Conservation (phyloP, 2,113 vertebrate species). For the Oreochromis spilurus region DNA sequence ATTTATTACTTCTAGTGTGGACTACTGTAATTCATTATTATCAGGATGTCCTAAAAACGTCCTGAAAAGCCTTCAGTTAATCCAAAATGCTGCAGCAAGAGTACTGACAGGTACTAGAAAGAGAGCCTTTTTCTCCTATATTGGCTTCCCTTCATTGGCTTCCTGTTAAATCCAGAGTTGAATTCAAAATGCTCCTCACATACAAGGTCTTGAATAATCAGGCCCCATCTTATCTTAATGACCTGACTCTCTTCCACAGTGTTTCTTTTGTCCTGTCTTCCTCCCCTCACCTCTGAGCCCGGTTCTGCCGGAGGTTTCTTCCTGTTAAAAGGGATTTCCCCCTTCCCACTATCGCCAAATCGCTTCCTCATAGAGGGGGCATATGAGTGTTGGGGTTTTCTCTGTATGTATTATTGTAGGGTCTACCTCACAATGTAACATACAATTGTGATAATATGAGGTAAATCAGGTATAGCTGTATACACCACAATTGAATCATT, state of each 20-base stretch:
- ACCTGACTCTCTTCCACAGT: not conserved
- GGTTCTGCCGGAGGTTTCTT: not conserved
- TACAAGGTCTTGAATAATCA: not conserved
- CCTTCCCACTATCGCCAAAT: not conserved
- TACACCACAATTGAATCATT: not conserved
- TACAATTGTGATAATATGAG: not conserved
- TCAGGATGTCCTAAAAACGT: not conserved
- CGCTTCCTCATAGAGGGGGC: not conserved
- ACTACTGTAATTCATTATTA: not conserved
- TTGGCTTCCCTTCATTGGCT: not conserved
- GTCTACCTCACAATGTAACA: not conserved
- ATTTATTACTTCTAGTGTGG: not conserved
- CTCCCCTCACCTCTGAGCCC: not conserved
- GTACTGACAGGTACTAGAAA: not conserved
- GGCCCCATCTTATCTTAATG: not conserved
- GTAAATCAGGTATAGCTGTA: not conserved
- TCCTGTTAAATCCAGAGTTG: not conserved
- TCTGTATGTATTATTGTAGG: not conserved
- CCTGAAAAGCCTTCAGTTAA: not conserved
- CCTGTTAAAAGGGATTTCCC: not conserved
- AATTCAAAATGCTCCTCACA: not conserved
- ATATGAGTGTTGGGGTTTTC: not conserved
- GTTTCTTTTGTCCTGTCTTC: not conserved
- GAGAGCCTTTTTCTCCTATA: not conserved
- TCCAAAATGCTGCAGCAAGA: not conserved